A percentile compares a stretch with the other conserved stretches of the same genome.
phyloP scores from a whole-genome alignment of 2,797 vertebrate genomes.

The Alfaro cultratus region DNA sequence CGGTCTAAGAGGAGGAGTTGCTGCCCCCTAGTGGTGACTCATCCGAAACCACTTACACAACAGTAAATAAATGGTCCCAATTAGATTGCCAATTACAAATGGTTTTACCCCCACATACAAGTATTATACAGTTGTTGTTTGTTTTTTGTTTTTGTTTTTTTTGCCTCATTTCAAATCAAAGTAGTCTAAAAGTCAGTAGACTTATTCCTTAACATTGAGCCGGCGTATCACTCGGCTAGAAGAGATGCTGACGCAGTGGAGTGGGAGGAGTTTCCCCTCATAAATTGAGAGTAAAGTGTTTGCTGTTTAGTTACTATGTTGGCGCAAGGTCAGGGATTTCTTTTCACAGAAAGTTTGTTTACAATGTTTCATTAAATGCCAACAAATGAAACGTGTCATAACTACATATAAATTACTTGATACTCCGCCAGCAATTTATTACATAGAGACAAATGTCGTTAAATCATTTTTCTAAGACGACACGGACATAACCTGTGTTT shows the following conservation, averaged over 20 bases:
- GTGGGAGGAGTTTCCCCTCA: background rate
- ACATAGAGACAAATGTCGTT: background rate
- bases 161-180: background rate
- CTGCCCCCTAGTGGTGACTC: slow-evolving; percentile 37
- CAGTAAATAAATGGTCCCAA: background rate
- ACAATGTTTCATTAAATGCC: background rate
- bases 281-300: background rate
- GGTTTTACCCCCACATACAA: background rate
- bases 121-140: background rate
- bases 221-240: background rate
- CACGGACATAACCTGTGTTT: background rate
- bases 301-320: background rate
- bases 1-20: background rate
- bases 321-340: background rate
- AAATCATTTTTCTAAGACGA: background rate
- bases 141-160: background rate
- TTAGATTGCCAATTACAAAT: background rate
- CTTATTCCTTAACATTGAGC: background rate
- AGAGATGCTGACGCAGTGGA: background rate
- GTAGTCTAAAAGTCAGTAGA: background rate
- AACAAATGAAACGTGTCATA: background rate
- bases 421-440: background rate
- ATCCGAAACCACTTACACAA: background rate
- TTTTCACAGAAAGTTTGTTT: background rate
- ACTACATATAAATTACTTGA: background rate